Conservation (phyloP, 37 sponge, comb jelly and placozoan species). For the Mnemiopsis leidyi region DNA sequence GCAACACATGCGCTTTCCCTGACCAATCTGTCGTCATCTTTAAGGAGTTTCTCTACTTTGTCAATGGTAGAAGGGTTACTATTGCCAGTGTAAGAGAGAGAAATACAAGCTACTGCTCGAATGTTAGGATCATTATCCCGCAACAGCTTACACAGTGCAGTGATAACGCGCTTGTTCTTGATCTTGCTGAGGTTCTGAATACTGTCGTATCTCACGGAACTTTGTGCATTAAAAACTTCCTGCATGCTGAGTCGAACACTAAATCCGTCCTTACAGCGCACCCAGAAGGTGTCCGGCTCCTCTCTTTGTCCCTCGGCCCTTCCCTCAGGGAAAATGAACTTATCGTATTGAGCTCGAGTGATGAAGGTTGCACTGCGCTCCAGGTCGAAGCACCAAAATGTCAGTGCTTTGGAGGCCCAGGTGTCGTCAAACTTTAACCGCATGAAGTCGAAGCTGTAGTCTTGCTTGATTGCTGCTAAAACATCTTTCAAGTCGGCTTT, state of each 20-base stretch:
- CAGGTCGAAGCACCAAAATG: constrained; percentile 53
- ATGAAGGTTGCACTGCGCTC: constrained; percentile 8
- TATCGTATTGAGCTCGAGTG: background rate
- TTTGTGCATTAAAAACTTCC: constrained; percentile 91
- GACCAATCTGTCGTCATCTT: constrained; percentile 87
- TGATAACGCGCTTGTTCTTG: constrained; percentile 86
- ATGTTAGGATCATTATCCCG: constrained; percentile 87
- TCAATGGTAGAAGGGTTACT: constrained; percentile 66
- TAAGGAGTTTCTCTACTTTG: constrained; percentile 71
- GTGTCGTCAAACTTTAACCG: background rate
- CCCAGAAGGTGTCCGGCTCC: constrained; percentile 14
- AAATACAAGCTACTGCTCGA: constrained; percentile 93
- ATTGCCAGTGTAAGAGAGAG: constrained; percentile 79
- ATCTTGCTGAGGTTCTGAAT: constrained; percentile 87
- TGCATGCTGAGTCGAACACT: constrained; percentile 76
- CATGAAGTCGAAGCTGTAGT: constrained; percentile 15
- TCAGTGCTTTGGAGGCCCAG: constrained; percentile 40
- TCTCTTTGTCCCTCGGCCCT: background rate
- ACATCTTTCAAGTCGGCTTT: background rate
- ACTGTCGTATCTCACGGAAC: constrained; percentile 86
- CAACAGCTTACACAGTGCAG: constrained; percentile 79
- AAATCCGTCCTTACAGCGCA: constrained; percentile 63
- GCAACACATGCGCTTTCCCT: constrained; percentile 91
- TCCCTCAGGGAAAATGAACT: constrained; percentile 57
- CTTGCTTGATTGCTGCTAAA: background rate